Evolutionary conservation across 2,797 vertebrate genomes (phyloP), one percentile per base, ranked within the genome.

Genomic region (Mormyrops boulengeri): DNA sequence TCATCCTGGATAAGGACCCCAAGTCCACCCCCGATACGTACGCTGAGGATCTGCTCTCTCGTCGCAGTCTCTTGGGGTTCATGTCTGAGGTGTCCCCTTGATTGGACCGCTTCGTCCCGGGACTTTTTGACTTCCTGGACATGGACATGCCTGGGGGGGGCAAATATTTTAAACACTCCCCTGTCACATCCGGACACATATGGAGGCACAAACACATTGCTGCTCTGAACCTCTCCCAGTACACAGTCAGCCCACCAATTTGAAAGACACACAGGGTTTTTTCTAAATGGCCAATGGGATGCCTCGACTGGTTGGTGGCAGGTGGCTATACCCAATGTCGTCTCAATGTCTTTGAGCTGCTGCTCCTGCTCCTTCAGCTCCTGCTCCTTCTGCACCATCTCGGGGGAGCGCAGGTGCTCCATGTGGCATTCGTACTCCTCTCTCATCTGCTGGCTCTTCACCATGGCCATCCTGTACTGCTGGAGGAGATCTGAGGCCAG

Each of bases 281-380:
- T 4, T 2, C 7, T 1, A 17, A 41, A 26, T n/a, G 57, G 26
- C 19, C 47, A 85, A 6, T 47, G 19, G 8, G 47, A 82, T 14
- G 7, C 7, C 69, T 30, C 69, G 14, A 8, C 5, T 0, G 47
- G 8, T 49, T 0, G 2, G 44, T 0, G 22, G 60, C 22, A 19
- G 17, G 77, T 30, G 88, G 90, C 92, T 93, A 22, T 94, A 98
- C 98, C 95, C 12, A 98, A 94, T 62, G 95, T 94, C 89, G 92
- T 93, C 69, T 98, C 95, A 38, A 97, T 95, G 38, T 95, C 91
- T 88, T 93, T 91, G 90, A 99, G 93, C 90, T 93, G 93, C 47
- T 90, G 93, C 87, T 94, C 93, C 14, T 96, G 96, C 62, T 95
- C 92, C 0, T 93, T 90, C 89, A 97, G 93, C 85, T 97, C 95